These are phyloP conservation scores for Dendroctonus ponderosae DNA, from an alignment of 1,140 invertebrate genomes.

Conservation along the genomic window DNA sequence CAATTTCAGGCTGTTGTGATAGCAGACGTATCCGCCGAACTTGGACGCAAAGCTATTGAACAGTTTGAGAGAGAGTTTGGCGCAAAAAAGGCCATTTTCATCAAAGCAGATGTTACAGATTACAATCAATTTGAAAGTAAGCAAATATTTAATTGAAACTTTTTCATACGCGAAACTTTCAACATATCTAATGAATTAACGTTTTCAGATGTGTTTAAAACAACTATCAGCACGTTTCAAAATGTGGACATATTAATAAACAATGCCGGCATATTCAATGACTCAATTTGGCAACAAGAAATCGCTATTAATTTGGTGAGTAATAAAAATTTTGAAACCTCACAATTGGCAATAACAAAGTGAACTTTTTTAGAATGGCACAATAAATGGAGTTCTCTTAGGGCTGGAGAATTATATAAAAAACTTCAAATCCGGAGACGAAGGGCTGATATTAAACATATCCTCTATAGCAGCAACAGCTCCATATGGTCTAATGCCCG, in stretches of 20 bases:
- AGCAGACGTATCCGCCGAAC: conserved; percentile 28
- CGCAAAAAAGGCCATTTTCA: conserved; percentile 37
- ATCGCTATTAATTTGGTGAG: conserved; percentile 54
- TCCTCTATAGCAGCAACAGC: conserved; percentile 35
- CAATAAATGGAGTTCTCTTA: conserved; percentile 37
- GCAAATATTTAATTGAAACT: too few relatives aligned
- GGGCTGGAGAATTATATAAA: conserved; percentile 39
- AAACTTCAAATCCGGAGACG: conserved; percentile 38
- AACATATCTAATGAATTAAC: too few relatives aligned
- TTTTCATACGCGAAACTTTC: too few relatives aligned
- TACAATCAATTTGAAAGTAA: too few relatives aligned
- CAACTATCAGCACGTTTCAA: conserved; percentile 41
- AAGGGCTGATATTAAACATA: conserved; percentile 41
- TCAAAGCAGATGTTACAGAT: conserved; percentile 37
- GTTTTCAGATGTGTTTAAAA: conserved; percentile 44
- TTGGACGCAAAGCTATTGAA: conserved; percentile 13
- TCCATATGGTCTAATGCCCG: conserved; percentile 26
- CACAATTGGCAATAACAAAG: too few relatives aligned
- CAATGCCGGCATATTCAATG: conserved; percentile 55
- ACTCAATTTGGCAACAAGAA: conserved; percentile 53
- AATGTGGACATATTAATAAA: conserved; percentile 47
- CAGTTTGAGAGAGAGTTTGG: conserved; percentile 43
- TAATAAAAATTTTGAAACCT: too few relatives aligned
- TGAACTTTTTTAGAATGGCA: conserved; percentile 36
- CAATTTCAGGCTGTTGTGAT: conserved; percentile 40